These are phyloP conservation scores for Parnassius glacialis DNA, from an alignment of 2,888 invertebrate genomes.

Conservation along the genomic window DNA sequence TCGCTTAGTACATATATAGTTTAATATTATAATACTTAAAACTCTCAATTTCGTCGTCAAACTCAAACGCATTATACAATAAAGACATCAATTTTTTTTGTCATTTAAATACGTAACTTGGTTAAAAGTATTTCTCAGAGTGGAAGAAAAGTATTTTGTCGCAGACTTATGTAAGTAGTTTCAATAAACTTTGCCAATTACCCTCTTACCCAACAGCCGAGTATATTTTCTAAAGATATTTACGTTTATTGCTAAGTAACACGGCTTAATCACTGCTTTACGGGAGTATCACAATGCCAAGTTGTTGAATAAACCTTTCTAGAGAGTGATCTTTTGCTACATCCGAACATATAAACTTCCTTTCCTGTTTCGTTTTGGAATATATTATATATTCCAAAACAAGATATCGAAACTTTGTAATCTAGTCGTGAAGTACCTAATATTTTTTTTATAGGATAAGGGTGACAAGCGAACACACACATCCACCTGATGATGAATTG, in stretches of 20 bases:
- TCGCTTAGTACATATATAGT: too few species aligned
- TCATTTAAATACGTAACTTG: conserved; percentile 14
- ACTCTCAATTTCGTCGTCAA: too few species aligned
- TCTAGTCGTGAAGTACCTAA: neutral
- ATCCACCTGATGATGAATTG: too few species aligned
- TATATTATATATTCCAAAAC: too few species aligned
- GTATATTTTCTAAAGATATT: conserved; percentile 32
- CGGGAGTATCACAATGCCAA: conserved; percentile 23
- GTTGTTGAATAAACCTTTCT: conserved; percentile 23
- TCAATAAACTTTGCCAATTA: conserved; percentile 35
- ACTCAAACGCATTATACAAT: too few species aligned
- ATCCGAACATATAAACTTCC: too few species aligned
- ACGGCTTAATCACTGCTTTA: conserved; percentile 26
- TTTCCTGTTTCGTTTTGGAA: too few species aligned
- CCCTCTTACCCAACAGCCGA: conserved; percentile 24
- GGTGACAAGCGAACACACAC: too few species aligned
- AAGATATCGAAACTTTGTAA: too few species aligned
- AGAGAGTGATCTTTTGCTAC: conserved; percentile 11
- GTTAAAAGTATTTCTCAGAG: conserved; percentile 12
- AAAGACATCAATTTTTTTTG: too few species aligned
- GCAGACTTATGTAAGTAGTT: conserved; percentile 29
- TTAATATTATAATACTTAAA: too few species aligned
- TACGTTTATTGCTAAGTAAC: conserved; percentile 33
- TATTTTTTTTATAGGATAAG: too few species aligned
- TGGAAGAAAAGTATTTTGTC: conserved; percentile 23